Base-by-base conservation (phyloP, 2,113 vertebrate genomes). In the Aegithalos caudatus region DNA sequence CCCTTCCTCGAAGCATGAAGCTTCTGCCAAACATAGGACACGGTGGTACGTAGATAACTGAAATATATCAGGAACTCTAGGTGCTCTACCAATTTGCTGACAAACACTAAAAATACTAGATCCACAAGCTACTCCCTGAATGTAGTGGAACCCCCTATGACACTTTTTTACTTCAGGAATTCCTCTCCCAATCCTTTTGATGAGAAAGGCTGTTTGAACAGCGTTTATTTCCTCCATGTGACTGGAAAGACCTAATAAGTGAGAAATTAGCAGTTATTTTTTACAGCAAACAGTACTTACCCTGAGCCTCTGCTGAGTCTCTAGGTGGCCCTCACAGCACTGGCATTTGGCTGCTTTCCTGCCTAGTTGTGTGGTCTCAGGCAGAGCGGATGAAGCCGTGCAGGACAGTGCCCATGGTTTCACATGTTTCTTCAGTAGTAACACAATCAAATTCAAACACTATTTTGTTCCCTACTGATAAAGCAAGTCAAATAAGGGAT, bases 331-430 rank as follows among this genome's bases (percentile, higher is more conserved):
- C 79, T 95, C 54, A 29, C 29, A 78, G 38, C 12, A 1, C 2
- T 67, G 88, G 77, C 77, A 50, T 89, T 89, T 96, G 65, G 60
- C 85, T 85, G 81, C 66, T 91, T 94, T 91, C 88, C 88, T 88
- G 76, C 69, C 80, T 86, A 56, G 69, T 24, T 95, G 85, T 85
- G 87, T 95, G 85, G 94, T 92, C 91, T 90, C 54, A 22, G 88
- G 91, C 93, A 70, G 62, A 82, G 62, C 1, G 4, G 71, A 40
- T 91, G n/a, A 57, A 95, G 84, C 54, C 9, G 1, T 79, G 35
- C 76, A 78, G 82, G 73, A 67, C 6, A 5, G 42, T 80, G 67
- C 60, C 87, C 79, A 58, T 37, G 42, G 18, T 70, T 94, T 90
- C 70, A 27, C 54, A 21, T 33, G n/a, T 57, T 94, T 82, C 67